These are phyloP conservation scores for Trisateles emortualis DNA, from an alignment of 2,888 invertebrate genomes.

Conservation along the genomic window DNA sequence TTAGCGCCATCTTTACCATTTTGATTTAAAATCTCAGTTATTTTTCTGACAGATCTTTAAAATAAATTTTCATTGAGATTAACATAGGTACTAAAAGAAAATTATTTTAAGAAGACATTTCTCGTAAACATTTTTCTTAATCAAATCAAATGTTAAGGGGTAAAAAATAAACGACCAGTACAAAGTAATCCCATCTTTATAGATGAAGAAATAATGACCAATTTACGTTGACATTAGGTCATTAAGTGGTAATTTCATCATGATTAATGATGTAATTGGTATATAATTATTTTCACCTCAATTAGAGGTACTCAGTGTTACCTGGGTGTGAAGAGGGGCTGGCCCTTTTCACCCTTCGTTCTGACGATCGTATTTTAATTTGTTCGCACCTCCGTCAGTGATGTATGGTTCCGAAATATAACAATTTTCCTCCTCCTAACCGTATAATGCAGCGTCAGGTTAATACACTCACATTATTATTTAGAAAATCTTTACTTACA, in stretches of 20 bases:
- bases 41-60: constrained; percentile 1
- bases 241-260: constrained; percentile 27
- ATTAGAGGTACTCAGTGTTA: constrained; percentile 27
- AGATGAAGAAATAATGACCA: constrained; percentile 17
- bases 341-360: constrained; percentile 15
- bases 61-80: constrained; percentile 4
- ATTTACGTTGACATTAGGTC: constrained; percentile 16
- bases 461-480: constrained; percentile 1
- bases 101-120: background rate
- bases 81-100: background rate
- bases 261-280: constrained; percentile 45
- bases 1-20: constrained; percentile 10
- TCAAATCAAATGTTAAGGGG: constrained; percentile 16
- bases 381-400: constrained; percentile 27
- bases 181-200: constrained; percentile 24
- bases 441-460: constrained; percentile 29
- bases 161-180: constrained; percentile 10
- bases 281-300: constrained; percentile 47
- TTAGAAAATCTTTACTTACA: too few species aligned
- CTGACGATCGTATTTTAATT: constrained; percentile 36
- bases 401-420: constrained; percentile 33
- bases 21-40: background rate
- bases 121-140: constrained; percentile 9
- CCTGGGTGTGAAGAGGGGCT: background rate
- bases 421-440: constrained; percentile 18